phyloP scores from a whole-genome alignment of 2,888 invertebrate genomes.

The Cryptus viduatorius region DNA sequence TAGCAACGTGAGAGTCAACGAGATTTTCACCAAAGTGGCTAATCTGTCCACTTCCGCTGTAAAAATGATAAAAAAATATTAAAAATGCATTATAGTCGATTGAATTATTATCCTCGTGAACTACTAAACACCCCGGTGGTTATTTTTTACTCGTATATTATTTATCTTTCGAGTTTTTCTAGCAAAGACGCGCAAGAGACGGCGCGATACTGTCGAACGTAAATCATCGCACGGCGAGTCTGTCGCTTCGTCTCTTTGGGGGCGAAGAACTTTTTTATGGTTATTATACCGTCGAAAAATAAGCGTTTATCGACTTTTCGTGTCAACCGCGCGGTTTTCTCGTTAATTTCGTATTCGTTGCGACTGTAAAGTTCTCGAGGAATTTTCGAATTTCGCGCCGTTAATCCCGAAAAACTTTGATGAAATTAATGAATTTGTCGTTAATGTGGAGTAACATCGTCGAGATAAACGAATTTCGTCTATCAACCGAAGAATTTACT shows the following conservation, averaged over 20 bases:
- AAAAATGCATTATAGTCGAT: not conserved
- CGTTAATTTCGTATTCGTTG: too few relatives aligned
- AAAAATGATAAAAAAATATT: conserved; percentile 43
- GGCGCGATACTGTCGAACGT: conserved; percentile 31
- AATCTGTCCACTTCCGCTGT: conserved; percentile 74
- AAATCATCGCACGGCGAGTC: conserved; percentile 51
- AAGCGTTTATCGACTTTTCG: conserved; percentile 56
- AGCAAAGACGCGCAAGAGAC: conserved; percentile 29
- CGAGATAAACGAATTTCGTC: too few relatives aligned
- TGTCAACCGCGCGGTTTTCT: not conserved
- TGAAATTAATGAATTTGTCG: too few relatives aligned
- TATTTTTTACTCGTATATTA: not conserved
- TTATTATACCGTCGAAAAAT: conserved; percentile 38
- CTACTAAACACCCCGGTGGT: too few relatives aligned
- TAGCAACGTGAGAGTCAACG: conserved; percentile 72
- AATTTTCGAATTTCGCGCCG: conserved; percentile 3
- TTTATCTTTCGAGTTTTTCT: conserved; percentile 53
- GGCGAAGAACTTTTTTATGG: conserved; percentile 52
- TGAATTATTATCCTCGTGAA: not conserved
- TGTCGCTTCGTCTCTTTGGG: conserved; percentile 28
- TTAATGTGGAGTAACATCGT: too few relatives aligned
- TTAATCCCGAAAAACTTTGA: not conserved
- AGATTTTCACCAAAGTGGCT: conserved; percentile 68
- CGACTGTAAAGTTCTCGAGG: not conserved
- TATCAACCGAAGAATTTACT: too few relatives aligned